Conservation (phyloP, 1,140 invertebrate species). For the Tetramorium simillimum region DNA sequence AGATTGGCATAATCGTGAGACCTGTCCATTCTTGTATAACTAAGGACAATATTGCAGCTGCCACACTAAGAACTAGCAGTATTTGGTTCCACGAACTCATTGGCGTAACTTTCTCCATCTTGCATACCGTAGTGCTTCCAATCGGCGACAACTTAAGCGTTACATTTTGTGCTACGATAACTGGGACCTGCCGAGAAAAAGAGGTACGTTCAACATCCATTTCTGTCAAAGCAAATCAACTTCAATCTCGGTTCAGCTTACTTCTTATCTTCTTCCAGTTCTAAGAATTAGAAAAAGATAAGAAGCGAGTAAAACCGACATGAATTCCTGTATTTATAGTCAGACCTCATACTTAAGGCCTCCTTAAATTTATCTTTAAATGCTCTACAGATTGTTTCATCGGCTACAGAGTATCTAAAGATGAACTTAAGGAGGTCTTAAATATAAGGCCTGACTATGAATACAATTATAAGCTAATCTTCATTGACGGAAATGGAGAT, state of each 20-base stretch:
- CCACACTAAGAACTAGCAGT: slow-evolving; percentile 74
- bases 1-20: slow-evolving; percentile 75
- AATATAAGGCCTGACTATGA: too few relatives aligned
- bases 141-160: slow-evolving; percentile 34
- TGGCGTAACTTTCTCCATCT: slow-evolving; percentile 77
- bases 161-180: slow-evolving; percentile 60
- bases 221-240: too few relatives aligned
- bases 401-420: too few relatives aligned
- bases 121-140: slow-evolving; percentile 7
- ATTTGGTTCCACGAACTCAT: slow-evolving; percentile 80
- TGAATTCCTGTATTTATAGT: too few relatives aligned
- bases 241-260: background rate
- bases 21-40: slow-evolving; percentile 76
- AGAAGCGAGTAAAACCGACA: too few relatives aligned
- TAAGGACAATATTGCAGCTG: slow-evolving; percentile 72
- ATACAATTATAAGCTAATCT: too few relatives aligned
- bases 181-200: slow-evolving; percentile 48
- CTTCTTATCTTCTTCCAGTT: background rate
- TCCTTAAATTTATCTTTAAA: too few relatives aligned
- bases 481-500: too few relatives aligned
- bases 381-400: too few relatives aligned
- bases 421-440: too few relatives aligned
- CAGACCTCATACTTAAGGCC: too few relatives aligned
- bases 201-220: background rate
- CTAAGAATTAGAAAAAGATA: background rate